Evolutionary conservation across 2,113 vertebrate genomes (phyloP), one percentile per base, ranked within the genome.

Genomic region (Pelmatolapia mariae): DNA sequence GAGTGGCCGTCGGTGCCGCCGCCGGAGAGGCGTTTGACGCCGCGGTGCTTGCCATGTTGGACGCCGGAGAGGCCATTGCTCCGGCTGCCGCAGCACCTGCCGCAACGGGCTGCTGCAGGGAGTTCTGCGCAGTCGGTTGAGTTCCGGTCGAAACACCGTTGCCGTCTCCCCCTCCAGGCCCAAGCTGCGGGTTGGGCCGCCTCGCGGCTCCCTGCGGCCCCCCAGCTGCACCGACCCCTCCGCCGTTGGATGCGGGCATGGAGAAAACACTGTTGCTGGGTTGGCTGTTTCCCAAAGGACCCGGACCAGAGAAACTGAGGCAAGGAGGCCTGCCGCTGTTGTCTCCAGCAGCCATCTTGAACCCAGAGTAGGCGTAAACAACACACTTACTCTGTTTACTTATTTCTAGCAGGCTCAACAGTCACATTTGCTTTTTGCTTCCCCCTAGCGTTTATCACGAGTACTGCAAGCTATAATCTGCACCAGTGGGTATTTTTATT

Each of bases 341-440:
- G 96, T 98, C 97, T 94, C 97, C 97, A 87, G 97, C 96, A 95
- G 97, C 97, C 98, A 98, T 98, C 96, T 98, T 98, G 95, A 91
- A 90, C 89, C 85, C 50, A 90, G 85, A 84, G 91, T 95, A 95
- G 95, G 95, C 95, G 95, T 94, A 95, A 94, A 96, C 92, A 95
- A 94, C 92, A 78, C 85, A 81, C 85, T 95, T 92, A 85, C 4
- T 94, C 89, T 83, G 76, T 36, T 87, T 47, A 22, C 31, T 19
- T 81, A 76, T 89, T 87, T 86, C 6, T 22, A 10, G 90, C 89
- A 24, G 84, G 50, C 2, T 52, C 36, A 7, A 82, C 31, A 4
- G 73, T 10, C 59, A 19, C 7, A 4, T 7, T 7, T 36, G 33
- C 8, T 4, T 5, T 53, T 10, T 76, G 50, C 54, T 81, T 47